Evolutionary conservation across 2,888 invertebrate species (phyloP).

Genomic region (Gerris lacustris): DNA sequence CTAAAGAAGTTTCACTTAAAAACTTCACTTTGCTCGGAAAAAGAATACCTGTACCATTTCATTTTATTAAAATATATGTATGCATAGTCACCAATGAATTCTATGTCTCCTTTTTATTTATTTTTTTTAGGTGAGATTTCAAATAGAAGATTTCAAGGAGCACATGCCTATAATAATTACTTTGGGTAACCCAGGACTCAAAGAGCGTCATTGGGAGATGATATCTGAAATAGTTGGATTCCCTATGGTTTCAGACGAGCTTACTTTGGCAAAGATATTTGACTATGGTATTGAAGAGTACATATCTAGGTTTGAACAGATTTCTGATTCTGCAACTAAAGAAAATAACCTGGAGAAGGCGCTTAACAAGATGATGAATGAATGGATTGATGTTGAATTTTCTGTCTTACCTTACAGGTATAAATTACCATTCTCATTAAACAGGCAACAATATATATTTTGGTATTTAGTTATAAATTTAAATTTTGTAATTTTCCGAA

Average conservation of each 20-base stretch:
- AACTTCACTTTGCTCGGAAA: too few species aligned
- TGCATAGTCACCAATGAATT: too few species aligned
- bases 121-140: conserved; percentile 43
- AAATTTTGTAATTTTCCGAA: background rate
- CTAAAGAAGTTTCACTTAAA: too few species aligned
- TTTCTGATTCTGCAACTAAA: conserved; percentile 90
- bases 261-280: conserved; percentile 67
- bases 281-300: conserved; percentile 83
- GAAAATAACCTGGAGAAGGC: conserved; percentile 86
- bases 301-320: conserved; percentile 74
- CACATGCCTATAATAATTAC: conserved; percentile 85
- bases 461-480: too few species aligned
- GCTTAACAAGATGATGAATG: conserved; percentile 74
- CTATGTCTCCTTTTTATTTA: too few species aligned
- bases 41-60: too few species aligned
- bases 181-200: conserved; percentile 88
- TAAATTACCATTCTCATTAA: conserved; percentile 24
- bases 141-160: conserved; percentile 78
- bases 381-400: conserved; percentile 77
- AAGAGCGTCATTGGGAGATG: conserved; percentile 83
- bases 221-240: conserved; percentile 91
- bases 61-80: too few species aligned
- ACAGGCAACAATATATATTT: background rate
- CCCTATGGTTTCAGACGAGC: conserved; percentile 66
- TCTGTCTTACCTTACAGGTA: conserved; percentile 58